Percentiles rank a stretch among this genome's conserved stretches.
phyloP scores from a whole-genome alignment of 2,113 vertebrate genomes.

The Mastomys natalensis region DNA sequence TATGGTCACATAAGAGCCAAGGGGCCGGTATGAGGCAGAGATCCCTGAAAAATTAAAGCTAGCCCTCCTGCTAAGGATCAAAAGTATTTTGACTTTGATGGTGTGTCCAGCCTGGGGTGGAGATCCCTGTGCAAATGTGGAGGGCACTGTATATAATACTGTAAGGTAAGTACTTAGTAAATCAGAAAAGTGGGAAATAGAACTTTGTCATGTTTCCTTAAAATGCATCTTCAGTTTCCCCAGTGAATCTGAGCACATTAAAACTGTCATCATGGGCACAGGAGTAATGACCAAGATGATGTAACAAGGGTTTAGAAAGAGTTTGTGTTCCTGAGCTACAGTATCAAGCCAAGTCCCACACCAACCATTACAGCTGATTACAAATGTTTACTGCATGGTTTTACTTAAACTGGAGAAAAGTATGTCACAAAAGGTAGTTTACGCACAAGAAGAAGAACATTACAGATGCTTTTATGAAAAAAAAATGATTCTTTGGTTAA shows the following conservation, averaged over 20 bases:
- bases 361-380: background rate
- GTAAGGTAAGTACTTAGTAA: background rate
- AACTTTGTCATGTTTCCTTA: background rate
- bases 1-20: background rate
- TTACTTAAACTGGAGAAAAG: slow-evolving; percentile 8
- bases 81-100: background rate
- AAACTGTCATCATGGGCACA: background rate
- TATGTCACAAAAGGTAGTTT: background rate
- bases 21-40: background rate
- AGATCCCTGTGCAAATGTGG: background rate
- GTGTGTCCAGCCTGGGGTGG: background rate
- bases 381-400: background rate
- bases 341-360: background rate
- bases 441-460: background rate
- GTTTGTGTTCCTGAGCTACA: background rate
- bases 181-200: background rate
- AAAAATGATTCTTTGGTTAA: background rate
- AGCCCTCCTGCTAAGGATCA: background rate
- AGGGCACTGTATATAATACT: background rate
- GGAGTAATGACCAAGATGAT: background rate
- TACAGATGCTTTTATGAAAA: slow-evolving; percentile 7
- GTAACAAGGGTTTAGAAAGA: background rate
- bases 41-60: background rate
- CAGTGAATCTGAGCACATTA: background rate
- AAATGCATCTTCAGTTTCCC: background rate